Conservation (phyloP, 2,888 invertebrate species). For the Glyphotaelius pellucidus region DNA sequence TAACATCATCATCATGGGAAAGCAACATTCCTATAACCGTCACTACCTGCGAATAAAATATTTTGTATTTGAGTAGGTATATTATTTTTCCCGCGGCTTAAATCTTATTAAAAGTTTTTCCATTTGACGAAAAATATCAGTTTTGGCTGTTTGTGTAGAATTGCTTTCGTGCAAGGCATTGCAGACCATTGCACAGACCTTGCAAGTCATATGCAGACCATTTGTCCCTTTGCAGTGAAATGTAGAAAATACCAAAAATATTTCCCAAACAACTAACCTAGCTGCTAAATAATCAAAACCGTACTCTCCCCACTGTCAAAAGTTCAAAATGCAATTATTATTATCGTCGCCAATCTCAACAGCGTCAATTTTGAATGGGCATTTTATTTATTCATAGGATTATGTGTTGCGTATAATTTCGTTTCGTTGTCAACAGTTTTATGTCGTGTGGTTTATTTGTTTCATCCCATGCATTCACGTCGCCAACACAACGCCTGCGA, state of each 20-base stretch:
- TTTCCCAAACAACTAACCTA: not conserved
- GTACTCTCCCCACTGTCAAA: not conserved
- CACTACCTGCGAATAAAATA: not conserved
- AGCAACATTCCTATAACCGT: not conserved
- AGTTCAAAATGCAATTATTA: not conserved
- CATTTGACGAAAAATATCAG: no score
- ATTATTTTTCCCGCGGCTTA: no score
- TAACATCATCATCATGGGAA: not conserved
- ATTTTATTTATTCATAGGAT: not conserved
- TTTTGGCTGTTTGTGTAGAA: no score
- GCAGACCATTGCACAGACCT: no score
- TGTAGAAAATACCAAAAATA: not conserved
- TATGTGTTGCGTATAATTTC: not conserved
- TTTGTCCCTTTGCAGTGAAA: no score
- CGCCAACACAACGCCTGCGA: not conserved
- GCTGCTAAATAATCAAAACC: not conserved
- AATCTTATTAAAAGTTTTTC: no score
- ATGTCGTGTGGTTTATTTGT: not conserved
- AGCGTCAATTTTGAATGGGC: not conserved
- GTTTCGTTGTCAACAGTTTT: not conserved
- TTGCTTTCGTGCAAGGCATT: no score
- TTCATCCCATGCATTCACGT: not conserved
- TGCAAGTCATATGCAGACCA: no score
- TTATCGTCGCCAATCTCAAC: not conserved
- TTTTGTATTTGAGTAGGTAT: no score